Evolutionary conservation across 2,113 vertebrate species (phyloP).

Genomic region (Ailuropoda melanoleuca): DNA sequence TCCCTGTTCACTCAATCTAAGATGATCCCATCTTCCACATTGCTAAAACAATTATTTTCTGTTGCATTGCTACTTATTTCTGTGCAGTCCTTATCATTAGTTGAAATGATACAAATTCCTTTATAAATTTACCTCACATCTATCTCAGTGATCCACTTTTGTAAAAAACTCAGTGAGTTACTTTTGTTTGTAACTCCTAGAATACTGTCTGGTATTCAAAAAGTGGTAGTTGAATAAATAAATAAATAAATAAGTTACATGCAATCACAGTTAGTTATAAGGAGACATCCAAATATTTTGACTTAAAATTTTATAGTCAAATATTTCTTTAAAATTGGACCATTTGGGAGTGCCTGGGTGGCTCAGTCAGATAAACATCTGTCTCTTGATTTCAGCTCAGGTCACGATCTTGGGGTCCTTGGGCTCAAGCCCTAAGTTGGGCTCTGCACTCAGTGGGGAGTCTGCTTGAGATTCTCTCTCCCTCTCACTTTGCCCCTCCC

Average conservation of each 20-base stretch:
- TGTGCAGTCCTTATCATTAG: background rate
- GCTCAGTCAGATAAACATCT: background rate
- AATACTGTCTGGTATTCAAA: background rate
- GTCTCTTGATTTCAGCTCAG: background rate
- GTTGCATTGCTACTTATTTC: background rate
- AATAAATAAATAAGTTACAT: background rate
- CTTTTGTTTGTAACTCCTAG: background rate
- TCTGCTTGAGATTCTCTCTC: background rate
- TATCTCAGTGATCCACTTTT: background rate
- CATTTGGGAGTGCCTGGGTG: background rate
- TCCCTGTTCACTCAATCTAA: background rate
- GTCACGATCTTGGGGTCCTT: background rate
- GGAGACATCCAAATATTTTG: constrained; percentile 4
- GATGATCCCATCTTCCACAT: background rate
- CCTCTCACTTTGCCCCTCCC: background rate
- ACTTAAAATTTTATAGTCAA: constrained; percentile 41
- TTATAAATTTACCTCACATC: background rate
- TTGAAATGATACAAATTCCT: background rate
- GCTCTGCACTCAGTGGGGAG: background rate
- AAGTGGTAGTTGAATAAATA: background rate
- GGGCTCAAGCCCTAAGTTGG: background rate
- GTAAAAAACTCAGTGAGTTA: background rate
- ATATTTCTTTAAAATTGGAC: background rate
- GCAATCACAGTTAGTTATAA: background rate
- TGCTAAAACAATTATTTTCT: background rate